Evolutionary conservation across 1,140 invertebrate genomes (phyloP), one percentile per base, ranked within the genome.

Genomic region (Pissodes strobi): DNA sequence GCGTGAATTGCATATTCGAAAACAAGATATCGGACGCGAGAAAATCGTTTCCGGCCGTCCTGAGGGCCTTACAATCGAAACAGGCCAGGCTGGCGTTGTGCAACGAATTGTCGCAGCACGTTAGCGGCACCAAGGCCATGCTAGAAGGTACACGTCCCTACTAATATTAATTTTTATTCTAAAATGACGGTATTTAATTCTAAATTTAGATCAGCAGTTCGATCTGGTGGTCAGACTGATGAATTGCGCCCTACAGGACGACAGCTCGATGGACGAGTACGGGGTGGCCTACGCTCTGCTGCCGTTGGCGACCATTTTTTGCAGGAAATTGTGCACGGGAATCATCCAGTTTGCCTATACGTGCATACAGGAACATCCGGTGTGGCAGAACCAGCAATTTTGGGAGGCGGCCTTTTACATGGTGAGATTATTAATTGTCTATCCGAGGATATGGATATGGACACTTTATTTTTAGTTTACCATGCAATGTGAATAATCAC

Each of bases 271-370:
- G 82, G 96, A 98, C 81, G 95, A 98, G 76, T 92, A 9, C 76
- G 94, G 94, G 1, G 91, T 98, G 39, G 95, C 96, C 1, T 93
- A 93, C 13, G 91, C 93, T 9, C 84, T 98, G 34, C 79, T 99
- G 56, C 95, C 96, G 0, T 84, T 99, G 23, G 92, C 95, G 1
- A 95, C 93, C 0, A 91, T 94, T 13, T 98, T 98, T 81, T 98
- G 95, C 76, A 82, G 97, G 43, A 97, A 96, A 81, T 82, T 99
- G 0, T 97, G 93, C 69, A 96, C 95, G 8, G 95, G 95, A 9
- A 94, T 98, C n/a, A 95, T 98, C 65, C 96, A 98, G 78, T 98
- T 98, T 81, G 94, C 95, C 0, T 98, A 98, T 76, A 98, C 96
- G 3, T 95, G 94, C 70, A 95, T 99, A 70, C 94, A 95, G 81